Percentiles rank a stretch among this genome's conserved stretches.
phyloP scores from a whole-genome alignment of 2,113 vertebrate genomes.

The Pipa parva region DNA sequence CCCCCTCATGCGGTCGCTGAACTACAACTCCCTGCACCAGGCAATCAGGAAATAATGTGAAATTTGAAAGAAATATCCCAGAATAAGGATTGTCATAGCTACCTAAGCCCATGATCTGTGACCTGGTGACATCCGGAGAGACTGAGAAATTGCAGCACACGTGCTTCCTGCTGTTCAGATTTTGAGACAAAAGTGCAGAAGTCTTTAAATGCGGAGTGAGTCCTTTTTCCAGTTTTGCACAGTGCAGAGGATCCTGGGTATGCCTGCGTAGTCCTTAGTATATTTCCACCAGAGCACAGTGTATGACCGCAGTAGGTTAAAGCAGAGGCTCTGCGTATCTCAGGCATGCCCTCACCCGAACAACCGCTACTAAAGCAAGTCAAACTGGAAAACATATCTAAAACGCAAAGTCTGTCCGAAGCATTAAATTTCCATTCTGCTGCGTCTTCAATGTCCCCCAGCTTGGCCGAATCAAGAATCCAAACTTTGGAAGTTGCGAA shows the following conservation, averaged over 20 bases:
- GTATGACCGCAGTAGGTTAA: slow-evolving; percentile 83
- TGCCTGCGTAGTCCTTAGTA: slow-evolving; percentile 77
- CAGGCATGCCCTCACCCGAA: slow-evolving; percentile 70
- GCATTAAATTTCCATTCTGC: slow-evolving; percentile 79
- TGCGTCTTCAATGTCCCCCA: slow-evolving; percentile 90
- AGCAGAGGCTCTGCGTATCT: slow-evolving; percentile 69
- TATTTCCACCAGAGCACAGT: slow-evolving; percentile 73
- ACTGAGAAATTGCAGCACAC: slow-evolving; percentile 87
- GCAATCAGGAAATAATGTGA: no score
- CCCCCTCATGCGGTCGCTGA: no score
- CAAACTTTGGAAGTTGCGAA: slow-evolving; percentile 68
- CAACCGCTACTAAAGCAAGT: slow-evolving; percentile 65
- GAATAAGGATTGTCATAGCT: slow-evolving; percentile 40
- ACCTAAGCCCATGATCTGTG: slow-evolving; percentile 94
- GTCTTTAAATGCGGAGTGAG: slow-evolving; percentile 70
- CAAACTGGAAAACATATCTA: slow-evolving; percentile 62
- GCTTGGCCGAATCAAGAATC: slow-evolving; percentile 78
- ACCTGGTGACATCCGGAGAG: slow-evolving; percentile 94
- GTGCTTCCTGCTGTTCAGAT: slow-evolving; percentile 66
- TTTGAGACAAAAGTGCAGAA: slow-evolving; percentile 64
- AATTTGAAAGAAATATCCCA: no score
- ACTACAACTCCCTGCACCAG: no score
- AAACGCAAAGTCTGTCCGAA: slow-evolving; percentile 60
- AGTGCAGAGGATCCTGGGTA: slow-evolving; percentile 63
- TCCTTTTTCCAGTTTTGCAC: slow-evolving; percentile 68